A percentile compares a stretch with the other conserved stretches of the same genome.
Evolutionary conservation across 2,113 vertebrate species (phyloP).

Genomic region (Ophiodon elongatus): DNA sequence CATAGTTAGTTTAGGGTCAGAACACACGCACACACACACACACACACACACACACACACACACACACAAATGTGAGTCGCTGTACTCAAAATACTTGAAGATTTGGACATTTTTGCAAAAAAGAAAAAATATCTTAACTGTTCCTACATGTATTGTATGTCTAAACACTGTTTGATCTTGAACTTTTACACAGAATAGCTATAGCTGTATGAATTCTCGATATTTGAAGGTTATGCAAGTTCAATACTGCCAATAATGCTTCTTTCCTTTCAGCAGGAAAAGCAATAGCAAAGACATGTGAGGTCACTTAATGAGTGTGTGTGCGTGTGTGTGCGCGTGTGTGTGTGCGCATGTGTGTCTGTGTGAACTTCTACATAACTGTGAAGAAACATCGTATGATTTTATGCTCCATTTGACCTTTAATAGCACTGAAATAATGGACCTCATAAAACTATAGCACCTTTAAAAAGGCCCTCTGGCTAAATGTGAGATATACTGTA

Average conservation of each 20-base stretch:
- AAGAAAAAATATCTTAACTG: constrained; percentile 1
- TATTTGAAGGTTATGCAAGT: neutral
- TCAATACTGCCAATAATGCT: neutral
- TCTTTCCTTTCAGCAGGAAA: neutral
- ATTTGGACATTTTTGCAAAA: neutral
- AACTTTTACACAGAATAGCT: neutral
- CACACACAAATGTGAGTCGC: neutral
- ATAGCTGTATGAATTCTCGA: neutral
- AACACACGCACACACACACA: neutral
- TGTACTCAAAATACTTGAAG: neutral
- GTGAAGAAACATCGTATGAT: constrained; percentile 27
- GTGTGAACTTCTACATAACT: constrained; percentile 27
- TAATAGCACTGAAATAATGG: constrained; percentile 61
- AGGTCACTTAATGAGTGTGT: neutral
- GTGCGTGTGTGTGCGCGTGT: neutral
- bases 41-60: constrained; percentile 3
- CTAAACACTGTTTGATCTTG: neutral
- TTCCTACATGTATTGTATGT: neutral
- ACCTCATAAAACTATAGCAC: constrained; percentile 39
- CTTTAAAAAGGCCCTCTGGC: constrained; percentile 25
- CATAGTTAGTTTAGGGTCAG: neutral
- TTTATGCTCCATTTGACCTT: constrained; percentile 53
- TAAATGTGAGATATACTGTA: constrained; percentile 25
- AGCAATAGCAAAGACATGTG: neutral
- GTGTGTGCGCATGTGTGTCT: too few species aligned